These are phyloP conservation scores for Neotoxoptera formosana DNA, from an alignment of 1,140 invertebrate genomes.

Conservation along the genomic window DNA sequence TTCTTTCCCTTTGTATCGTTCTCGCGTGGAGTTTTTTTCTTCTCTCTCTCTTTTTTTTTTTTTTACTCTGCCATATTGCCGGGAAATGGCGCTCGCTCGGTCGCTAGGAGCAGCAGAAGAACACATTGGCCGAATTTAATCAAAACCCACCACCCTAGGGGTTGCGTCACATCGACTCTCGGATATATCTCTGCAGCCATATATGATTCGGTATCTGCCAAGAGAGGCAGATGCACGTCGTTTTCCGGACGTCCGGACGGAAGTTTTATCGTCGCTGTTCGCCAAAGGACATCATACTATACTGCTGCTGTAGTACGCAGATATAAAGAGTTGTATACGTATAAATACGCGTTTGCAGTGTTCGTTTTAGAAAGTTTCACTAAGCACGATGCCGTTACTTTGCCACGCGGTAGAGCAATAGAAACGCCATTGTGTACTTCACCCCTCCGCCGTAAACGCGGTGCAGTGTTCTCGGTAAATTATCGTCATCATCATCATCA, in stretches of 20 bases:
- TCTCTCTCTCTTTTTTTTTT: too few relatives aligned
- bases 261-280: slow-evolving; percentile 32
- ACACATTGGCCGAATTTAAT: slow-evolving; percentile 51
- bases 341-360: not conserved
- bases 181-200: not conserved
- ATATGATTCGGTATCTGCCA: slow-evolving; percentile 11
- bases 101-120: not conserved
- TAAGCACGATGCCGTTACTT: not conserved
- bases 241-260: slow-evolving; percentile 33
- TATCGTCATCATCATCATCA: not conserved
- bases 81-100: not conserved
- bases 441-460: not conserved
- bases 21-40: not conserved
- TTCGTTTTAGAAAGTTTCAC: not conserved
- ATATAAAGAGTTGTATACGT: not conserved
- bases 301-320: too few relatives aligned
- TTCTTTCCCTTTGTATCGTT: slow-evolving; percentile 20
- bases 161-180: slow-evolving; percentile 16
- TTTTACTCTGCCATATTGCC: not conserved
- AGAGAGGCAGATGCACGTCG: slow-evolving; percentile 18
- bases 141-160: slow-evolving; percentile 43
- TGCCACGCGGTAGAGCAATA: not conserved
- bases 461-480: not conserved
- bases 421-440: not conserved
- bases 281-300: not conserved